Conservation (phyloP, 2,888 invertebrate genomes). For the Agrotis segetum region DNA sequence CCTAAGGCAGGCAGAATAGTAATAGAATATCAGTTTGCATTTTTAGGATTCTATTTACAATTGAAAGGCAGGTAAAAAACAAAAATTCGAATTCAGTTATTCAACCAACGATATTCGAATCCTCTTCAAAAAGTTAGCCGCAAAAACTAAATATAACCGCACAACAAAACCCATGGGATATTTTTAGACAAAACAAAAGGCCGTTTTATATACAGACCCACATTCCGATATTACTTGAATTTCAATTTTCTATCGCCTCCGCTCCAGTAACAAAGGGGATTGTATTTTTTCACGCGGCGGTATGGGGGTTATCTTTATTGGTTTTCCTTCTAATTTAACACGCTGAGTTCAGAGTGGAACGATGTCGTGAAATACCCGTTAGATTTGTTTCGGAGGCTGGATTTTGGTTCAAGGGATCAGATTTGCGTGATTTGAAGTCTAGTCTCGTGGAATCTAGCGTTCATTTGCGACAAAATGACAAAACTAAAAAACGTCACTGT, state of each 20-base stretch:
- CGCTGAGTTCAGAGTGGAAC: slow-evolving; percentile 47
- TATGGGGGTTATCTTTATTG: slow-evolving; percentile 68
- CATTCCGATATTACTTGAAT: slow-evolving; percentile 64
- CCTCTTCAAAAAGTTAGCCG: not conserved
- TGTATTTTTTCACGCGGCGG: slow-evolving; percentile 60
- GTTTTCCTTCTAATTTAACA: slow-evolving; percentile 73
- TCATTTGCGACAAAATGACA: too few relatives aligned
- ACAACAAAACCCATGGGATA: slow-evolving; percentile 36
- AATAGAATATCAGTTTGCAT: too few relatives aligned
- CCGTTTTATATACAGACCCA: slow-evolving; percentile 48
- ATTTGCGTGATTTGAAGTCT: slow-evolving; percentile 2
- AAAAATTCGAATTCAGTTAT: too few relatives aligned
- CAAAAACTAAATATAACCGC: slow-evolving; percentile 22
- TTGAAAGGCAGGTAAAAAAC: too few relatives aligned
- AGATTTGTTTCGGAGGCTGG: slow-evolving; percentile 34
- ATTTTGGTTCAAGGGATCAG: slow-evolving; percentile 22
- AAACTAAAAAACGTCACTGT: too few relatives aligned
- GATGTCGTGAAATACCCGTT: slow-evolving; percentile 42
- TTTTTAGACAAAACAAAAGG: slow-evolving; percentile 49
- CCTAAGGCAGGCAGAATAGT: too few relatives aligned
- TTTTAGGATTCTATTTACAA: too few relatives aligned
- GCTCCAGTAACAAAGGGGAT: slow-evolving; percentile 50
- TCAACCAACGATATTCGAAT: slow-evolving; percentile 8
- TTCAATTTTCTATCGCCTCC: slow-evolving; percentile 62
- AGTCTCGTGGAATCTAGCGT: not conserved